These are phyloP conservation scores for Mastomys coucha DNA, from an alignment of 2,113 vertebrate genomes.

Conservation along the genomic window DNA sequence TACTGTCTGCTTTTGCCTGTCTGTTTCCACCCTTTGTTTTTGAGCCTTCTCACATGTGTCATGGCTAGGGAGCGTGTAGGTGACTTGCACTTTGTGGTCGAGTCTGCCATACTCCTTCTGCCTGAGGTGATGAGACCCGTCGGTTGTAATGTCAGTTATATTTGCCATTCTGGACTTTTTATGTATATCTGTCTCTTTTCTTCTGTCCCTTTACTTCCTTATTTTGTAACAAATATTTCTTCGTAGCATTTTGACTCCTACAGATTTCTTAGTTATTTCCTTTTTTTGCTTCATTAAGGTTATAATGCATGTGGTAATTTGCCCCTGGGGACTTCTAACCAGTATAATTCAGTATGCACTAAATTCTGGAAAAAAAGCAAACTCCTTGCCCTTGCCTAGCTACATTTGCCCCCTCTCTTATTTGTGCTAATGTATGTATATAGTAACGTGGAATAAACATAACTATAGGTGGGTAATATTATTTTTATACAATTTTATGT, in stretches of 20 bases:
- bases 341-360: not conserved
- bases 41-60: not conserved
- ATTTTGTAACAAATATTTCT: constrained; percentile 39
- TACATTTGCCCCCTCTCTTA: not conserved
- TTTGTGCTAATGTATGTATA: not conserved
- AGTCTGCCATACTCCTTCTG: constrained; percentile 20
- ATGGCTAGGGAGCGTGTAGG: not conserved
- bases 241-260: not conserved
- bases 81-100: not conserved
- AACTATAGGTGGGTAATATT: not conserved
- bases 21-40: not conserved
- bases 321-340: not conserved
- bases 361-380: constrained; percentile 29
- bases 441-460: not conserved
- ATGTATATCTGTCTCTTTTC: not conserved
- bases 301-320: not conserved
- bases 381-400: not conserved
- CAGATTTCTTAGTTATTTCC: not conserved
- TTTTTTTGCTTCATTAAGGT: constrained; percentile 16
- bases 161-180: not conserved
- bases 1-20: not conserved
- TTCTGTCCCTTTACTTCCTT: not conserved
- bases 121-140: not conserved
- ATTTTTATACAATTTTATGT: not conserved
- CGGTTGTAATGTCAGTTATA: not conserved